Conservation (phyloP, 2,113 vertebrate genomes). For the Ceuthmochares aereus region DNA sequence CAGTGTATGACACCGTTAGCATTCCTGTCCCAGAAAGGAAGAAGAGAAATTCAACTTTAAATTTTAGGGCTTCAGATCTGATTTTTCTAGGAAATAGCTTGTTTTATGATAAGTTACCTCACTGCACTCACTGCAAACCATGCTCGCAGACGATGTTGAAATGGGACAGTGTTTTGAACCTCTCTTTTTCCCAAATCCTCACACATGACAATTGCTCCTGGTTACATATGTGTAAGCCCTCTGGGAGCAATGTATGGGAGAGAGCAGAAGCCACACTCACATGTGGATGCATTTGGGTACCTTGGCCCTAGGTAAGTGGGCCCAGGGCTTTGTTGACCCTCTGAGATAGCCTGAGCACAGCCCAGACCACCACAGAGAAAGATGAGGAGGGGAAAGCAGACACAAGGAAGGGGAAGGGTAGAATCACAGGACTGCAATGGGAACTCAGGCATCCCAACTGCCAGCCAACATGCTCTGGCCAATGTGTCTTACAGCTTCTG, state of each 20-base stretch:
- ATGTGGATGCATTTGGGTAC: background rate
- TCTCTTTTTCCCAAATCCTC: background rate
- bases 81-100: background rate
- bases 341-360: background rate
- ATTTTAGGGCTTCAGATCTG: background rate
- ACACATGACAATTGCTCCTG: background rate
- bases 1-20: background rate
- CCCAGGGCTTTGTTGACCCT: background rate
- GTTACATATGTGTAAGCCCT: background rate
- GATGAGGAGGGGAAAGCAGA: background rate
- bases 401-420: background rate
- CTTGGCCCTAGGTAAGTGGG: background rate
- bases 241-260: background rate
- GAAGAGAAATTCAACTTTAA: background rate
- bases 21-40: background rate
- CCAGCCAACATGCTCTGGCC: accelerated
- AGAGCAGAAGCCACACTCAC: background rate
- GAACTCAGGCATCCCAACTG: background rate
- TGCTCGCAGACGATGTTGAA: background rate
- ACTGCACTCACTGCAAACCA: background rate
- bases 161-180: background rate
- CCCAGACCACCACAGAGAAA: background rate
- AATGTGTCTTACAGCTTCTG: background rate
- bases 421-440: background rate
- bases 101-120: background rate